A percentile compares a stretch with the other conserved stretches of the same genome.
phyloP scores from a whole-genome alignment of 2,797 vertebrate species.

The Sebastes diploproa region DNA sequence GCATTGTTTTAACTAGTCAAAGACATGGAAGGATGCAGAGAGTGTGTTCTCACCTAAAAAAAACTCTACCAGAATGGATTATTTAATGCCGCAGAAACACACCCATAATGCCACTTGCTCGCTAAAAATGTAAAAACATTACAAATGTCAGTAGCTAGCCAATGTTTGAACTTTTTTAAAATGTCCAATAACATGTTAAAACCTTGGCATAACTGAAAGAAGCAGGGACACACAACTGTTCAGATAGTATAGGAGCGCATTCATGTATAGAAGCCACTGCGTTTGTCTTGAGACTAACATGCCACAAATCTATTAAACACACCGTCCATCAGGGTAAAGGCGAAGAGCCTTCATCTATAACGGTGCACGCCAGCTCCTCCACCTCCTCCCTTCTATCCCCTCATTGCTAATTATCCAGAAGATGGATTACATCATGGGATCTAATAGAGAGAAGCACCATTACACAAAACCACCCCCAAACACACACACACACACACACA shows the following conservation, averaged over 20 bases:
- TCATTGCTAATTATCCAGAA: conserved; percentile 75
- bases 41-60: too few species aligned
- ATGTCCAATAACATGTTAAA: background rate
- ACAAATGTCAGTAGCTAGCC: background rate
- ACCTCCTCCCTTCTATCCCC: conserved; percentile 54
- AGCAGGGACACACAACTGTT: background rate
- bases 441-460: conserved; percentile 72
- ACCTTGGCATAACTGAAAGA: background rate
- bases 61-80: background rate
- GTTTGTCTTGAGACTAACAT: conserved; percentile 30
- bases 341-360: conserved; percentile 60
- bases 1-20: too few species aligned
- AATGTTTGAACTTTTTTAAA: background rate
- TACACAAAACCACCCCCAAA: conserved; percentile 44
- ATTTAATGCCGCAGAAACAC: background rate
- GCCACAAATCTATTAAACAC: conserved; percentile 49
- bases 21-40: too few species aligned
- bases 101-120: background rate
- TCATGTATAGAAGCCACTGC: background rate
- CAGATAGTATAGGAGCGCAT: background rate
- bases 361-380: conserved; percentile 43
- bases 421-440: conserved; percentile 79
- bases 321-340: conserved; percentile 40
- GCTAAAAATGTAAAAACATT: background rate
- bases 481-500: conserved; percentile 14